A percentile compares a stretch with the other conserved stretches of the same genome.
phyloP scores from a whole-genome alignment of 2,113 vertebrate genomes.

The Anhinga rufa region DNA sequence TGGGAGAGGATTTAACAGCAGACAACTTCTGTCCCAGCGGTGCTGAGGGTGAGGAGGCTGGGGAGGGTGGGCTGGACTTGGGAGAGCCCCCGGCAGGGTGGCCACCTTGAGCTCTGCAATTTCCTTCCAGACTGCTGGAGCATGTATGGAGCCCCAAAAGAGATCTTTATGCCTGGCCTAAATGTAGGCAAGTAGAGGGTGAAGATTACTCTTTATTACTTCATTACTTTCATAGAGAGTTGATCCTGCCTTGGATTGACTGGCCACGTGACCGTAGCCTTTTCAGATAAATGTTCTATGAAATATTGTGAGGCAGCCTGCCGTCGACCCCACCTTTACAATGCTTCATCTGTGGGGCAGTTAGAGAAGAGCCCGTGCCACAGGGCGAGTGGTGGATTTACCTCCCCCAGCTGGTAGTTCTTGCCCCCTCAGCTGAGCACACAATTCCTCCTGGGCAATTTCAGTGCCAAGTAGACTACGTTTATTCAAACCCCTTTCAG shows the following conservation, averaged over 20 bases:
- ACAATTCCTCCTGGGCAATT: neutral
- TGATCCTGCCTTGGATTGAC: neutral
- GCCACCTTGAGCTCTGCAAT: neutral
- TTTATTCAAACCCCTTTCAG: neutral
- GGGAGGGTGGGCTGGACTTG: neutral
- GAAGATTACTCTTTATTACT: neutral
- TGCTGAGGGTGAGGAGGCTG: neutral
- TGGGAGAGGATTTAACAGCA: neutral
- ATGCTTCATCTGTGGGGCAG: neutral
- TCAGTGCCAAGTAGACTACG: neutral
- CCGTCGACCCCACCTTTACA: neutral
- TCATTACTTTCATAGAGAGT: neutral
- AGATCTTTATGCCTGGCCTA: neutral
- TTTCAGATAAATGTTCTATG: neutral
- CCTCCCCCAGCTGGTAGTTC: too few relatives aligned
- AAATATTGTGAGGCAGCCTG: neutral
- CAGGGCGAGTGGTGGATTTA: neutral
- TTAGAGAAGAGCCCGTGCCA: neutral
- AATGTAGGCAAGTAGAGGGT: neutral
- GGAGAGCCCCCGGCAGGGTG: neutral
- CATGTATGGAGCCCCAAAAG: neutral
- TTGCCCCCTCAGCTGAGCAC: neutral
- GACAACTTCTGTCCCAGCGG: neutral
- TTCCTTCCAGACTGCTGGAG: neutral
- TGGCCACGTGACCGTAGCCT: neutral